Base-by-base conservation (phyloP, 37 sponge, comb jelly and placozoan genomes). In the Theonella swinhoei region DNA sequence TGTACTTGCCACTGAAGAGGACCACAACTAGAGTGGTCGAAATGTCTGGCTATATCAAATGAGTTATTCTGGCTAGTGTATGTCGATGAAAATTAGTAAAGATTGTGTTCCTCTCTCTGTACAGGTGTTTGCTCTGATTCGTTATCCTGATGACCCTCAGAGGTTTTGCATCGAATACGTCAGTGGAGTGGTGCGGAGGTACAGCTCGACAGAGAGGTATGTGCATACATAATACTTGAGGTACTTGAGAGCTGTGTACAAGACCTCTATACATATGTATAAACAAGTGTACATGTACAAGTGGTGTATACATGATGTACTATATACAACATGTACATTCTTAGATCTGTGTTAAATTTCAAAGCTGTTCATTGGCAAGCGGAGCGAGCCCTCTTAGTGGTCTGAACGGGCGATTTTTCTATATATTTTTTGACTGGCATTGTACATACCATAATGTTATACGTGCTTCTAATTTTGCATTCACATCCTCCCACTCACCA, bases 71-170 rank as follows among this genome's bases (percentile, higher is more conserved):
- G n/a, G n/a, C n/a, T n/a, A n/a, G n/a, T n/a, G n/a, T n/a, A n/a
- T n/a, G n/a, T n/a, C n/a, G n/a, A n/a, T n/a, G n/a, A n/a, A n/a
- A n/a, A n/a, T n/a, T n/a, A n/a, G n/a, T n/a, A n/a, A n/a, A n/a
- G n/a, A n/a, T n/a, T n/a, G n/a, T 81, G 20, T 3, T 47, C 41
- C 69, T n/a, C 70, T 32, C 24, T 43, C 35, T 41, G 41, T 69
- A 23, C 75, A 90, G 90, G 87, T 94, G 63, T 97, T 93, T 81
- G 87, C 99, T 34, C 90, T 99, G 32, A 76, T 99, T 47, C 80
- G 99, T 1, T 93, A 95, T 76, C 22, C 88, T 7, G 92, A 97
- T 24, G 94, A 99, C 79, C 99, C 99, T 14, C 99, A 99, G 80
- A 78, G 78, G 76, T 99, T 99, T 79, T 85, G 90, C 39, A 91